Conservation (phyloP, 1,140 invertebrate species). For the Andricus grossulariae region DNA sequence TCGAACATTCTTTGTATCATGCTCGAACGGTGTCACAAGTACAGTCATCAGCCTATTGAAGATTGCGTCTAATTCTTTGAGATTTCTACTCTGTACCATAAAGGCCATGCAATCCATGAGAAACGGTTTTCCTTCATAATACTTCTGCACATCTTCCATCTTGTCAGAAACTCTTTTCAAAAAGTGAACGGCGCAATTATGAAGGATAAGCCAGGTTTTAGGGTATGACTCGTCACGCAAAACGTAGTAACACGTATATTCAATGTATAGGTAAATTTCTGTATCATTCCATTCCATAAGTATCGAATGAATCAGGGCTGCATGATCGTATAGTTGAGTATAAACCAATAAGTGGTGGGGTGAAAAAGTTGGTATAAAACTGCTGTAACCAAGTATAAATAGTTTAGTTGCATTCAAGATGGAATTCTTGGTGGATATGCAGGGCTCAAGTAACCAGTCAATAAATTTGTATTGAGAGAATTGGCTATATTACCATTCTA, state of each 20-base stretch:
- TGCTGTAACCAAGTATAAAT: too few relatives aligned
- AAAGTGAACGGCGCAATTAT: background rate
- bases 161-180: background rate
- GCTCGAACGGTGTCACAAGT: background rate
- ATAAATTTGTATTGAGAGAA: too few relatives aligned
- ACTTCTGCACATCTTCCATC: background rate
- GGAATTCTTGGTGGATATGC: too few relatives aligned
- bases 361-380: too few relatives aligned
- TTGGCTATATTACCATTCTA: too few relatives aligned
- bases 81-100: background rate
- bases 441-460: too few relatives aligned
- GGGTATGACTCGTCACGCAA: background rate
- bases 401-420: too few relatives aligned
- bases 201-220: background rate
- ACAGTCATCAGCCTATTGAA: background rate
- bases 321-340: too few relatives aligned
- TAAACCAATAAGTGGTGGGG: too few relatives aligned
- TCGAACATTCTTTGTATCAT: too few relatives aligned
- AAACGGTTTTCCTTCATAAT: background rate
- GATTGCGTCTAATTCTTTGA: background rate
- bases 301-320: background rate
- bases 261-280: background rate
- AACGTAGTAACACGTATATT: background rate
- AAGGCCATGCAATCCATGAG: background rate
- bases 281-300: background rate